Evolutionary conservation across 1,140 invertebrate species (phyloP).

Genomic region (Homarus americanus): DNA sequence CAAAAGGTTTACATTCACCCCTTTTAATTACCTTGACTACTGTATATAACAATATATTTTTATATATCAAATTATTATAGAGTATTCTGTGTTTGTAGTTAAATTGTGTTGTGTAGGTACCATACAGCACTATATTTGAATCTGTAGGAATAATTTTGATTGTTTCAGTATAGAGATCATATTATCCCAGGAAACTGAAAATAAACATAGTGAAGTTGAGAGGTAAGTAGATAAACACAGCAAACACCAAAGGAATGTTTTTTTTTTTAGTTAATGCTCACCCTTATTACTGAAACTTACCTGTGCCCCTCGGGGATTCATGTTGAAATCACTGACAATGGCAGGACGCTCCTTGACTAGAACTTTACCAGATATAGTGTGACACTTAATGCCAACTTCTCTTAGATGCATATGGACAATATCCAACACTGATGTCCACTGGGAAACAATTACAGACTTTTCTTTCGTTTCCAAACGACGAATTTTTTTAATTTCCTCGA

Average conservation of each 20-base stretch:
- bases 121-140: too few relatives aligned
- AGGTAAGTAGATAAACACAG: too few relatives aligned
- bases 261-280: not conserved
- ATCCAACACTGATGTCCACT: conserved; percentile 45
- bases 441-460: conserved; percentile 33
- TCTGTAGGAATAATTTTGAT: too few relatives aligned
- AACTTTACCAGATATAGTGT: conserved; percentile 40
- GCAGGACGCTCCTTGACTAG: conserved; percentile 4
- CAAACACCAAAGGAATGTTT: too few relatives aligned
- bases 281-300: not conserved
- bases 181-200: not conserved
- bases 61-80: too few relatives aligned
- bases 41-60: too few relatives aligned
- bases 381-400: conserved; percentile 21
- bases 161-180: not conserved
- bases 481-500: conserved; percentile 14
- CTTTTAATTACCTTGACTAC: too few relatives aligned
- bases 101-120: too few relatives aligned
- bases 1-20: too few relatives aligned
- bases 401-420: conserved; percentile 3
- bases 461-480: conserved; percentile 2
- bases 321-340: conserved; percentile 37
- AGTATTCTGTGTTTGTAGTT: too few relatives aligned
- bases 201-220: too few relatives aligned
- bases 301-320: conserved; percentile 19